Evolutionary conservation across 2,888 invertebrate genomes (phyloP).

Genomic region (Deroplatys truncata): DNA sequence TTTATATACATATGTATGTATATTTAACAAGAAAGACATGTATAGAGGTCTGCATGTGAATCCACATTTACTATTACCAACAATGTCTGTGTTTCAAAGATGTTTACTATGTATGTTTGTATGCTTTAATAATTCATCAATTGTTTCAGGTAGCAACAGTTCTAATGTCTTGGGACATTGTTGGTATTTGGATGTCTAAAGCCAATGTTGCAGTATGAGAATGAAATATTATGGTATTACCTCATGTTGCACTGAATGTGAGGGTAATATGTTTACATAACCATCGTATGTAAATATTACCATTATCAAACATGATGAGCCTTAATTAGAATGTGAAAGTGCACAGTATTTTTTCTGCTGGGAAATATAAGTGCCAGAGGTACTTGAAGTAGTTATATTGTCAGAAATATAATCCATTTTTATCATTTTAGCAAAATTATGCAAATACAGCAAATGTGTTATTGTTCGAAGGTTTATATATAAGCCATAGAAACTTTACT

Average conservation of each 20-base stretch:
- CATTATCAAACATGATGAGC: too few relatives aligned
- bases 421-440: too few relatives aligned
- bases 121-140: background rate
- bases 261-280: background rate
- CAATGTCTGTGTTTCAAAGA: background rate
- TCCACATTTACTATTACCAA: background rate
- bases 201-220: background rate
- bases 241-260: background rate
- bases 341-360: too few relatives aligned
- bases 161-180: background rate
- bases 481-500: too few relatives aligned
- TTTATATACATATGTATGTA: background rate
- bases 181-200: background rate
- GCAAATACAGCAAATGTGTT: too few relatives aligned
- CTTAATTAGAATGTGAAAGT: too few relatives aligned
- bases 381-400: too few relatives aligned
- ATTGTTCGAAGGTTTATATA: too few relatives aligned
- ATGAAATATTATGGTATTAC: background rate
- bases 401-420: too few relatives aligned
- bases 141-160: background rate
- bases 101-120: background rate
- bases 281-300: background rate
- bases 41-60: background rate
- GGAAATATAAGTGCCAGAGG: too few relatives aligned
- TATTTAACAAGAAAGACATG: background rate